These are phyloP conservation scores for Resseliella maxima DNA, from an alignment of 2,888 invertebrate species.

Conservation along the genomic window DNA sequence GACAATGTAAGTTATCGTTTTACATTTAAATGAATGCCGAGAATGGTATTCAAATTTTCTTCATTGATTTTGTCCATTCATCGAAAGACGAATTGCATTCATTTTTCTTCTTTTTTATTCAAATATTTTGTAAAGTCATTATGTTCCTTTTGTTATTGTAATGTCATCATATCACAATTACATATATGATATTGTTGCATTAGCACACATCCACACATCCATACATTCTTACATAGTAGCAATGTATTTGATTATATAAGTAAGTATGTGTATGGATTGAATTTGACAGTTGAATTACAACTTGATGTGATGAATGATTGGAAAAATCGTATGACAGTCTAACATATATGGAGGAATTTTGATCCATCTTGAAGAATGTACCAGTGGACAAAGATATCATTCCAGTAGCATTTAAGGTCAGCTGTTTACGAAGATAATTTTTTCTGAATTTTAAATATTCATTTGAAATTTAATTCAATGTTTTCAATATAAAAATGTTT, in stretches of 20 bases:
- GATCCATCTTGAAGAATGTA: conserved; percentile 8
- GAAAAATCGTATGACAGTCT: background rate
- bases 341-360: conserved; percentile 30
- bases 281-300: conserved; percentile 34
- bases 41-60: too few species aligned
- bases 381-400: background rate
- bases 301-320: background rate
- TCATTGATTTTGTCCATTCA: background rate
- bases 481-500: too few species aligned
- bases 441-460: background rate
- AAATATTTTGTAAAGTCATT: background rate
- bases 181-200: background rate
- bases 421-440: background rate
- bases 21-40: too few species aligned
- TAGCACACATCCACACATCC: background rate
- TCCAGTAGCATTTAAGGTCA: background rate
- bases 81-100: background rate
- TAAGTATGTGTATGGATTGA: background rate
- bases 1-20: too few species aligned
- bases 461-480: too few species aligned
- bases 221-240: background rate
- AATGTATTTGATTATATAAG: background rate
- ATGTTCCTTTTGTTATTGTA: background rate
- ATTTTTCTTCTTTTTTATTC: background rate
- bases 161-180: background rate